phyloP scores from a whole-genome alignment of 2,113 vertebrate species.

The Taxidea taxus region DNA sequence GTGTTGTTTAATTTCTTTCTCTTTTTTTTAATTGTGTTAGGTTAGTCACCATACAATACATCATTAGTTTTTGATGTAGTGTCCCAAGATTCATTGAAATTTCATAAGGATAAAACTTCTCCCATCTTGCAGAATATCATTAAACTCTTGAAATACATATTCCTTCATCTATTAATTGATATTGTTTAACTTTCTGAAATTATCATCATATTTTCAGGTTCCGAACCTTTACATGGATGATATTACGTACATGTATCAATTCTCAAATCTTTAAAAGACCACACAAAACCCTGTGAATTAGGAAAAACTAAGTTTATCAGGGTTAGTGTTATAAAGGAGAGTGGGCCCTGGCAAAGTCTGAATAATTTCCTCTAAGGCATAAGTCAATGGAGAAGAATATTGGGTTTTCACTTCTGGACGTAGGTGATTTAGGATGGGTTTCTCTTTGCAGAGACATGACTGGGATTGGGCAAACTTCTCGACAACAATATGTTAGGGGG shows the following conservation, averaged over 20 bases:
- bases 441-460: not conserved
- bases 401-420: not conserved
- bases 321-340: too few relatives aligned
- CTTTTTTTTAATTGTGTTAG: too few relatives aligned
- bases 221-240: not conserved
- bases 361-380: not conserved
- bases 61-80: too few relatives aligned
- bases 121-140: not conserved
- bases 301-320: not conserved
- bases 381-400: not conserved
- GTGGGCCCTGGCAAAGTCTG: not conserved
- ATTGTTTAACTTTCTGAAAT: not conserved
- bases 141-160: not conserved
- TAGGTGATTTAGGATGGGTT: not conserved
- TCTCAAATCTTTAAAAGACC: not conserved
- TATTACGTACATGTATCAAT: too few relatives aligned
- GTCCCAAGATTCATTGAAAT: not conserved
- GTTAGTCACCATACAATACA: too few relatives aligned
- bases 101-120: not conserved
- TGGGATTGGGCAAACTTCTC: not conserved
- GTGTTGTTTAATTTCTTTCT: not conserved
- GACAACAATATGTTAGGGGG: not conserved
- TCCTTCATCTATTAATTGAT: not conserved
- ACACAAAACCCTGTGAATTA: not conserved
- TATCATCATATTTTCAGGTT: not conserved